Percentiles rank a stretch among this genome's conserved stretches.
These are phyloP conservation scores for Gambelia wislizenii DNA, from an alignment of 2,797 vertebrate genomes.

Conservation along the genomic window DNA sequence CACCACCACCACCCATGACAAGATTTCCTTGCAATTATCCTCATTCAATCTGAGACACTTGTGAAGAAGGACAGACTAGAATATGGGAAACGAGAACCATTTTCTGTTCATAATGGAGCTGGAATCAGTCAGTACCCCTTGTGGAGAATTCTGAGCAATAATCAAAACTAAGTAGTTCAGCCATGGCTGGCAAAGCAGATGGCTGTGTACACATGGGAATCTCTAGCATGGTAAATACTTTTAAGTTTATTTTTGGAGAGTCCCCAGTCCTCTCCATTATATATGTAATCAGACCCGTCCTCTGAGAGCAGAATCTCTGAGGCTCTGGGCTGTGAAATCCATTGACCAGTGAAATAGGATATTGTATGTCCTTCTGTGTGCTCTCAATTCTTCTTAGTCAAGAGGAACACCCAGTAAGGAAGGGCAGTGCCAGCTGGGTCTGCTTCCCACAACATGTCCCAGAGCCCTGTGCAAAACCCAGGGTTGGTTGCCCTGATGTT, in stretches of 20 bases:
- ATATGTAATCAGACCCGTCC: background rate
- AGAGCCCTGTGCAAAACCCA: no score
- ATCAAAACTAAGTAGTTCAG: background rate
- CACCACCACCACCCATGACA: background rate
- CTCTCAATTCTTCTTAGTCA: background rate
- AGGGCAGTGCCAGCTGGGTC: no score
- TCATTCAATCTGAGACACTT: background rate
- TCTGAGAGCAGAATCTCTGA: background rate
- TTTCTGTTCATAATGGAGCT: background rate
- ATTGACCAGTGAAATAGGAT: background rate
- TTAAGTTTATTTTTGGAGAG: background rate
- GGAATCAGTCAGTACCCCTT: background rate
- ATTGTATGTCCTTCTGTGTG: background rate
- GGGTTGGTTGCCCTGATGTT: no score
- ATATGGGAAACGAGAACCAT: background rate
- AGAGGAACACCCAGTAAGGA: background rate
- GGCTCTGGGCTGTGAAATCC: background rate
- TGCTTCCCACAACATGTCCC: no score
- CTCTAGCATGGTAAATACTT: no score
- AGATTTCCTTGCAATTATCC: background rate
- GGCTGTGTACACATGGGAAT: no score
- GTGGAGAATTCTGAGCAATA: background rate
- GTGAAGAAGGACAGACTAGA: background rate
- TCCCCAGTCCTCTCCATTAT: background rate
- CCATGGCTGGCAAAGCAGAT: no score